Evolutionary conservation across 2,888 invertebrate species (phyloP).

Genomic region (Chelonus formosanus): DNA sequence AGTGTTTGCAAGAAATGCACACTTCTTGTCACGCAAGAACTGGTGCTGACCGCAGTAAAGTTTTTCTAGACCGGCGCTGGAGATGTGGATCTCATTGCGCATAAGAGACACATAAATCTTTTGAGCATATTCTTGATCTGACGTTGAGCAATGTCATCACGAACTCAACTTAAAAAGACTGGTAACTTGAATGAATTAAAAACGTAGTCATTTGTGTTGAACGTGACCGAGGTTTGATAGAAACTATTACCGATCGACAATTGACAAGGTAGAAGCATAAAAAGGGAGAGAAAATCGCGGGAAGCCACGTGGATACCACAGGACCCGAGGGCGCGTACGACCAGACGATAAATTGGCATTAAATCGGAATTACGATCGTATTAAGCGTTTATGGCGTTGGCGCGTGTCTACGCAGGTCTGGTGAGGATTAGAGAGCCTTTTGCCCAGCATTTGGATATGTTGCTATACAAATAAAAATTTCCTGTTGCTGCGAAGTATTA

Average conservation of each 20-base stretch:
- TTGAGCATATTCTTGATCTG: constrained; percentile 39
- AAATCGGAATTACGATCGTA: constrained; percentile 61
- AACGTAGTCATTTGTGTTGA: constrained; percentile 54
- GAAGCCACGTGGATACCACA: constrained; percentile 19
- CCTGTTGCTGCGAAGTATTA: background rate
- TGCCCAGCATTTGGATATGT: constrained; percentile 32
- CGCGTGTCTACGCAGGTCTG: constrained; percentile 56
- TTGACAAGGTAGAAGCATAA: constrained; percentile 23
- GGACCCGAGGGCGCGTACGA: constrained; percentile 25
- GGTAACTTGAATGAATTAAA: constrained; percentile 44
- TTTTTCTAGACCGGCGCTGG: background rate
- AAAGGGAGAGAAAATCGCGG: constrained; percentile 27
- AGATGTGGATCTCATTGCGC: constrained; percentile 1
- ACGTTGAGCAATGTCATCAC: constrained; percentile 38
- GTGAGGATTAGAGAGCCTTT: constrained; percentile 54
- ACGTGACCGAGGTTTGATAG: constrained; percentile 57
- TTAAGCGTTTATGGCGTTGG: constrained; percentile 47
- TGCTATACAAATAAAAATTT: background rate
- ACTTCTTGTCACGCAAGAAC: constrained; percentile 1
- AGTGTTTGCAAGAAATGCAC: background rate
- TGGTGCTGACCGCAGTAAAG: background rate
- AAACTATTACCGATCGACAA: constrained; percentile 51
- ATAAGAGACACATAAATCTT: constrained; percentile 35
- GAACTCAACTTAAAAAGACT: constrained; percentile 33
- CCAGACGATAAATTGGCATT: constrained; percentile 58